A percentile compares a stretch with the other conserved stretches of the same genome.
These are phyloP conservation scores for Poecilia gillii DNA, from an alignment of 2,797 vertebrate species.

Conservation along the genomic window DNA sequence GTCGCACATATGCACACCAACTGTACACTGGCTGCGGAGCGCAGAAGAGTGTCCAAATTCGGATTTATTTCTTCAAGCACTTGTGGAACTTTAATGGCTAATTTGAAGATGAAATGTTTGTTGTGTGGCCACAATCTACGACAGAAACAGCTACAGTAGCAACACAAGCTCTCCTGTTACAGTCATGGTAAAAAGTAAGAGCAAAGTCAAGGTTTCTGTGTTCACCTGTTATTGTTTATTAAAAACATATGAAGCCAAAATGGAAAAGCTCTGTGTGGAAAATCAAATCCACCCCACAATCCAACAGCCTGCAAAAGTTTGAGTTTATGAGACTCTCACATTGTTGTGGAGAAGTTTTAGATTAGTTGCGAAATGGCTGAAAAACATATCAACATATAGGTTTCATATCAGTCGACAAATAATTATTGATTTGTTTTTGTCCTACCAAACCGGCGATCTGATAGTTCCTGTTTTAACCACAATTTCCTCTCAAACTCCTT, in stretches of 20 bases:
- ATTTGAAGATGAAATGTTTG: not conserved
- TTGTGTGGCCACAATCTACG: not conserved
- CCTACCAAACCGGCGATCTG: too few relatives aligned
- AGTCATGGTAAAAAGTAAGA: not conserved
- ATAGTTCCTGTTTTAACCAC: too few relatives aligned
- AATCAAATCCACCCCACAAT: not conserved
- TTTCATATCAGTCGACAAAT: too few relatives aligned
- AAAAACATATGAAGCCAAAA: not conserved
- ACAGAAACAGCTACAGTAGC: not conserved
- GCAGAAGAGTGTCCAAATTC: slow-evolving; percentile 9
- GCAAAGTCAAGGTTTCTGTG: not conserved
- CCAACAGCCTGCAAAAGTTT: not conserved
- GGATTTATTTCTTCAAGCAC: not conserved
- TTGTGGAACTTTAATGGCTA: not conserved
- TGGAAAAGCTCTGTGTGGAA: not conserved
- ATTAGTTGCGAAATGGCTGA: too few relatives aligned
- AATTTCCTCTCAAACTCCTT: too few relatives aligned
- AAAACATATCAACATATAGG: too few relatives aligned
- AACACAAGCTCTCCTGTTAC: not conserved
- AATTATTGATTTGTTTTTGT: too few relatives aligned
- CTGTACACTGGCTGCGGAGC: slow-evolving; percentile 24
- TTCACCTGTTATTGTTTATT: not conserved
- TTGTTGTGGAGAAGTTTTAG: not conserved
- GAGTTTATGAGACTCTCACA: not conserved
- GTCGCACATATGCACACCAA: slow-evolving; percentile 49